Evolutionary conservation across 2,888 invertebrate species (phyloP), one percentile per base, ranked within the genome.

Genomic region (Cantharis rufa): DNA sequence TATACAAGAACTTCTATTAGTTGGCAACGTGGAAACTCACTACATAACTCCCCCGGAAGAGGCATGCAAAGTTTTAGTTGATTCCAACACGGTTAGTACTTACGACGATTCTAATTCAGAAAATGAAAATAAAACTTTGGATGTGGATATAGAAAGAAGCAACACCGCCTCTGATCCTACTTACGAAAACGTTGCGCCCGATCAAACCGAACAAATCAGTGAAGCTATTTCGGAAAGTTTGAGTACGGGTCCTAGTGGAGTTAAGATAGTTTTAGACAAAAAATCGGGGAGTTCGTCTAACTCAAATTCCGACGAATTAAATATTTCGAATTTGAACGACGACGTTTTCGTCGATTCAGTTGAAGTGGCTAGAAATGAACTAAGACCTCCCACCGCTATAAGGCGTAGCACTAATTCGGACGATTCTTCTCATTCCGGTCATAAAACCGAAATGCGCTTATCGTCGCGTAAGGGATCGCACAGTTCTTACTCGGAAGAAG

Each of bases 41-140:
- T 95, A 94, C 82, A 92, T 94, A 89, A 92, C 93, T 61, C 94
- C 94, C 84, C 93, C 93, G 0, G 94, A 95, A 88, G 94, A 93
- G 87, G 93, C 95, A 0, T 93, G 92, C 79, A 94, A 94, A 86
- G 95, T 95, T 0, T 91, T 92, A 63, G 90, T 95, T 0, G 94
- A 95, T 81, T 94, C 94, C 73, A 84, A 80, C 62, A 91, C 93
- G 70, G 92, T 92, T 48, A 92, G 93, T 62, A 90, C 90, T 0
- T 90, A 89, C 2, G 90, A 90, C 75, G 90, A 89, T 79, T 91
- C 91, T 63, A 92, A 92, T 79, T 94, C 94, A 0, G 91, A 92
- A 81, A 90, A 90, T 81, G 94, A 94, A 80, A 93, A 94, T 84
- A 91, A 92, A 84, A 94, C 93, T 0, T 87, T 93, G 9, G 93